phyloP scores from a whole-genome alignment of 2,113 vertebrate species.

The Tetraodon nigroviridis region DNA sequence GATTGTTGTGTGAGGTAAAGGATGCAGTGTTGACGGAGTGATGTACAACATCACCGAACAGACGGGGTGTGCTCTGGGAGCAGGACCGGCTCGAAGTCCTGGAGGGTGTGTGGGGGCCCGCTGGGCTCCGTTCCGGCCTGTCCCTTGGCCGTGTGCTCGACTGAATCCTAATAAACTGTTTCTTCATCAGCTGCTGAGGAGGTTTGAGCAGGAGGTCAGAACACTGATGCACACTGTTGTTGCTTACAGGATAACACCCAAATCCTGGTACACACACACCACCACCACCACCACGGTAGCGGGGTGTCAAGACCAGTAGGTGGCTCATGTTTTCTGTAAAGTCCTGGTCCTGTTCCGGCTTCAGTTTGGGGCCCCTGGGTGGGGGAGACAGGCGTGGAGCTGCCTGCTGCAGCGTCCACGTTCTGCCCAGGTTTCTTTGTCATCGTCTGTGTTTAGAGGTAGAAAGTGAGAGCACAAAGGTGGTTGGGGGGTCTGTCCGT shows the following conservation, averaged over 20 bases:
- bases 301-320: too few relatives aligned
- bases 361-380: constrained; percentile 2
- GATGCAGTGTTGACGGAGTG: constrained; percentile 2
- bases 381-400: constrained; percentile 4
- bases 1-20: not conserved
- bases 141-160: constrained; percentile 9
- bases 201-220: constrained; percentile 9
- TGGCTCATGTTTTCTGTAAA: too few relatives aligned
- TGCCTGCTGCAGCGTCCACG: constrained; percentile 12
- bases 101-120: constrained; percentile 15
- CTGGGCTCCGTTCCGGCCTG: not conserved
- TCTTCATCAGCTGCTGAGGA: not conserved
- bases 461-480: too few relatives aligned
- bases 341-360: constrained; percentile 6
- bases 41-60: constrained; percentile 2
- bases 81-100: not conserved
- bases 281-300: too few relatives aligned
- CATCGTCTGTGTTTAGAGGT: not conserved
- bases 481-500: constrained; percentile 4
- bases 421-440: not conserved
- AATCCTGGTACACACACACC: constrained; percentile 23
- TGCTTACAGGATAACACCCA: not conserved
- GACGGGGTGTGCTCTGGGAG: not conserved
- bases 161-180: constrained; percentile 6
- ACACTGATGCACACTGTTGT: constrained; percentile 7